phyloP scores from a whole-genome alignment of 2,113 vertebrate species.

The Ictalurus furcatus region DNA sequence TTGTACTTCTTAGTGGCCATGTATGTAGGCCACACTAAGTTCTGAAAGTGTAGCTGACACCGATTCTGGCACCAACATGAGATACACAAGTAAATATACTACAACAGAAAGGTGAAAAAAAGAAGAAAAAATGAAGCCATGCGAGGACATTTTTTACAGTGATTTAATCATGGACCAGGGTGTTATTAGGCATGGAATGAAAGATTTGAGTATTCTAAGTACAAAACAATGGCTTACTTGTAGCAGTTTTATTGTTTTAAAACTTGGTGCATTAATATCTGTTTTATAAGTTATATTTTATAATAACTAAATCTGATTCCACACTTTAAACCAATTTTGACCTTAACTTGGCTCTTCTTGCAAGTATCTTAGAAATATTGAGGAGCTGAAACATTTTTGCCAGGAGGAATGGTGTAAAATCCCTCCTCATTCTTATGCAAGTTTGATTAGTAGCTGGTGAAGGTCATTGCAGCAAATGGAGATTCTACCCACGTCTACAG shows the following conservation, averaged over 20 bases:
- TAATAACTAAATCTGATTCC: neutral
- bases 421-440: neutral
- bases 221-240: neutral
- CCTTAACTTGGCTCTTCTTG: neutral
- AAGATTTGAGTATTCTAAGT: neutral
- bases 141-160: neutral
- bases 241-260: neutral
- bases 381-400: neutral
- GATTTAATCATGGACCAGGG: neutral
- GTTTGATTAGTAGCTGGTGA: neutral
- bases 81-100: neutral
- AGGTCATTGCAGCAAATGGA: neutral
- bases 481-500: neutral
- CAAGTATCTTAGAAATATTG: neutral
- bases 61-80: too few species aligned
- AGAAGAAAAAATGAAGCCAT: neutral
- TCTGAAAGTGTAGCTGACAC: too few species aligned
- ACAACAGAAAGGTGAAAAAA: neutral
- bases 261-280: neutral
- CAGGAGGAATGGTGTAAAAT: neutral
- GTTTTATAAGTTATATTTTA: neutral
- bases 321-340: neutral
- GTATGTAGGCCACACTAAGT: too few species aligned
- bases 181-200: neutral
- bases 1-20: too few species aligned